Percentiles rank a stretch among this genome's conserved stretches.
These are phyloP conservation scores for Ursus arctos DNA, from an alignment of 2,113 vertebrate species.

Conservation along the genomic window DNA sequence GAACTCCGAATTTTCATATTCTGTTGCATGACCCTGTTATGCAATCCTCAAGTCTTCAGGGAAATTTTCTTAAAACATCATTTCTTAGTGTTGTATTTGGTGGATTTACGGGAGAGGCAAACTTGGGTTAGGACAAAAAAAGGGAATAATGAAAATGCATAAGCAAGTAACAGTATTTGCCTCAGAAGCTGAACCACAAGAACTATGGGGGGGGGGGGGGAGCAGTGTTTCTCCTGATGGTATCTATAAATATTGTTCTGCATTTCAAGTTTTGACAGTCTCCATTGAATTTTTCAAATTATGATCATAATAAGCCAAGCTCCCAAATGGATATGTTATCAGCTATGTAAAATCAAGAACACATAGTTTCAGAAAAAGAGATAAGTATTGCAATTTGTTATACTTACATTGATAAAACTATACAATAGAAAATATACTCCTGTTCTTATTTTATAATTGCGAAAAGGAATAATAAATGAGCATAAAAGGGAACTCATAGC, in stretches of 20 bases:
- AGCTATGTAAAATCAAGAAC: conserved; percentile 60
- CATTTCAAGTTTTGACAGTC: conserved; percentile 66
- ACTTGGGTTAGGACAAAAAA: not conserved
- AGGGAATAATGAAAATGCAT: not conserved
- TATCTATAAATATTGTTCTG: conserved; percentile 47
- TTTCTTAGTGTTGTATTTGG: not conserved
- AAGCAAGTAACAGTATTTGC: not conserved
- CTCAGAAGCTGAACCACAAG: not conserved
- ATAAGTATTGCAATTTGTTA: conserved; percentile 48
- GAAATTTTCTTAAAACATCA: not conserved
- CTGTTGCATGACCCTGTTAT: not conserved
- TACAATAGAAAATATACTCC: conserved; percentile 53
- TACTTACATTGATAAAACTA: conserved; percentile 60
- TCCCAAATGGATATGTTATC: conserved; percentile 68
- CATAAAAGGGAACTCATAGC: not conserved
- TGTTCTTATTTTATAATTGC: conserved; percentile 64
- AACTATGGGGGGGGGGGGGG: fast-evolving
- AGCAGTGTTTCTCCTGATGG: not conserved
- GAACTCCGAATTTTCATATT: not conserved
- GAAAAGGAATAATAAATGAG: conserved; percentile 71
- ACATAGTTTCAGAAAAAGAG: conserved; percentile 60
- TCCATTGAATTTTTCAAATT: conserved; percentile 72
- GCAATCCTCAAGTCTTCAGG: not conserved
- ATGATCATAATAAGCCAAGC: conserved; percentile 62
- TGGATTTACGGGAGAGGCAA: not conserved